Base-by-base conservation (phyloP, 2,113 vertebrate species). In the Pogona vitticeps region DNA sequence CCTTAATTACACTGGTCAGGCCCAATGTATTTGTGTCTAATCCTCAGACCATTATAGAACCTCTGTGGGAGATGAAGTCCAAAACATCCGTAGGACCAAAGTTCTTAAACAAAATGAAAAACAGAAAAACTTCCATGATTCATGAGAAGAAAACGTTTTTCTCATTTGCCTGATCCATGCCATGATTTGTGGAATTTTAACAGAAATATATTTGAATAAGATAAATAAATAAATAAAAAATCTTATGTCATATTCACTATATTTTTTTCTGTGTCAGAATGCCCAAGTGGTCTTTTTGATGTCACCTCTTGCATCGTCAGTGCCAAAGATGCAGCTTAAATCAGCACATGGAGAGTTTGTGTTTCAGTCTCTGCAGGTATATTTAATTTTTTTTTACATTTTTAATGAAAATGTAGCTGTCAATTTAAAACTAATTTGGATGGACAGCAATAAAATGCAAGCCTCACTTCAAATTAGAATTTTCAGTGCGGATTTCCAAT, bases 381-480 rank as follows among this genome's bases (percentile, higher is more conserved):
- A 94, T 95, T 95, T 93, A 95, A 94, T 95, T 96, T 94, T 95
- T 95, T 95, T 95, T 95, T 94, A 96, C 93, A 92, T 83, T 95
- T 96, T 96, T 88, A 97, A 97, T 96, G 91, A 97, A 97, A 97
- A 97, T 95, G 95, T 96, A 97, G 95, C 97, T 97, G 97, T 97
- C 97, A 97, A 95, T 97, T 97, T 97, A 97, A 97, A 97, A 95
- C 96, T 97, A 97, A 97, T 97, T 96, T 97, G 96, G 97, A 97
- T 96, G 95, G 97, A 97, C 97, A 97, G 97, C 96, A 96, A 95
- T 97, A 96, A 97, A 97, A 97, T 96, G 95, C 96, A 96, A 97
- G 94, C 95, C 96, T 97, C 96, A 96, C 96, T 97, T 97, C 97
- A 96, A 97, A 97, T 97, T 97, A 97, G 95, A 97, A 97, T 96